A percentile compares a stretch with the other conserved stretches of the same genome.
Conservation (phyloP, 2,113 vertebrate genomes). For the Ceyx margarethae region DNA sequence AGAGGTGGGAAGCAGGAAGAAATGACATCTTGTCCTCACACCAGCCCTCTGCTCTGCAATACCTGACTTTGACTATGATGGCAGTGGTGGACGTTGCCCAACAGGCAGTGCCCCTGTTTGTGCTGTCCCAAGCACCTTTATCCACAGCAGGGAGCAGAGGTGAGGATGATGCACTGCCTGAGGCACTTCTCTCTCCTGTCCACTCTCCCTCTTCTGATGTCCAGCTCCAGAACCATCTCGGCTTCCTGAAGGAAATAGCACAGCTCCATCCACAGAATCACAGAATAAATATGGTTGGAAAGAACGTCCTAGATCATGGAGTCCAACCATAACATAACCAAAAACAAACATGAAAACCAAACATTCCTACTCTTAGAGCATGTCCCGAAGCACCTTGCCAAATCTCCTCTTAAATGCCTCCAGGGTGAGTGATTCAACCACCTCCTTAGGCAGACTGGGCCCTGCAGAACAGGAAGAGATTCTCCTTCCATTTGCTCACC, state of each 20-base stretch:
- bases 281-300: too few relatives aligned
- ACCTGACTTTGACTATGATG: not conserved
- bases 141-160: not conserved
- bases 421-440: too few relatives aligned
- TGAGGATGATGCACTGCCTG: not conserved
- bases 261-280: not conserved
- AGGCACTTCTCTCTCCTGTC: not conserved
- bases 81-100: not conserved
- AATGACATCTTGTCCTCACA: accelerated
- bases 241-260: not conserved
- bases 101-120: not conserved
- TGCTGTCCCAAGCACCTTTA: not conserved
- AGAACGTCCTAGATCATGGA: too few relatives aligned
- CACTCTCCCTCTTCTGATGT: not conserved
- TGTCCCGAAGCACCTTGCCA: too few relatives aligned
- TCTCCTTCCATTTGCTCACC: not conserved
- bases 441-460: not conserved
- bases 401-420: too few relatives aligned
- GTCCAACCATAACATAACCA: too few relatives aligned
- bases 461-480: not conserved
- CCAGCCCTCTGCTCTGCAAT: not conserved
- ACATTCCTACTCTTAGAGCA: too few relatives aligned
- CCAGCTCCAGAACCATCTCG: not conserved
- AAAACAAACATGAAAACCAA: too few relatives aligned
- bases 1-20: not conserved